phyloP scores from a whole-genome alignment of 2,797 vertebrate genomes.

The Botia almorhae region DNA sequence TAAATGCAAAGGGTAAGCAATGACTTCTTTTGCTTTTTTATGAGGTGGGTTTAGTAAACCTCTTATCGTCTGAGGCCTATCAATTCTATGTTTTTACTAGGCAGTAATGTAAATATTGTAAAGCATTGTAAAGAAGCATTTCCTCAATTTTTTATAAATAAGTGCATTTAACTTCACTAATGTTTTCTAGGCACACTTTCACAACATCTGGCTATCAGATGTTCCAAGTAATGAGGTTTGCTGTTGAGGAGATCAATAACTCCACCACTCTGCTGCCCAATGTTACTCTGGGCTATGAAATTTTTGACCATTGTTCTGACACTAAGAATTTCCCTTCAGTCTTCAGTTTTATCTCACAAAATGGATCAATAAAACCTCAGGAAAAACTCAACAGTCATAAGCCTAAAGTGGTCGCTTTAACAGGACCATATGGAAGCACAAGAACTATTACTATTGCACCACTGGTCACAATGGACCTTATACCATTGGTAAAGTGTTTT shows the following conservation, averaged over 20 bases:
- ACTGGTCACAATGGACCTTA: constrained; percentile 52
- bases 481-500: constrained; percentile 58
- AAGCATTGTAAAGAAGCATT: background rate
- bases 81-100: no score
- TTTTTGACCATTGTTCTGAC: constrained; percentile 70
- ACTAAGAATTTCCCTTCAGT: constrained; percentile 54
- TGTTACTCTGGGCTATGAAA: constrained; percentile 72
- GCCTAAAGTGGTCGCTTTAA: constrained; percentile 67
- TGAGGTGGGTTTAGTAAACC: no score
- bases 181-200: background rate
- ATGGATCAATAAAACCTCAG: constrained; percentile 57
- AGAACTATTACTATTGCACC: constrained; percentile 48
- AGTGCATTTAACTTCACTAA: background rate
- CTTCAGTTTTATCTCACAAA: constrained; percentile 67
- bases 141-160: background rate
- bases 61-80: background rate
- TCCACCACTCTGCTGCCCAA: constrained; percentile 66
- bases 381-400: background rate
- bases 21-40: no score
- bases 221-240: constrained; percentile 75
- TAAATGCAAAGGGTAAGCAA: constrained; percentile 63
- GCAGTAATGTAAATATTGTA: no score
- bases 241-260: constrained; percentile 75
- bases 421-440: constrained; percentile 60
- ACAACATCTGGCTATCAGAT: constrained; percentile 58